These are phyloP conservation scores for Lateolabrax maculatus DNA, from an alignment of 2,797 vertebrate species.

Conservation along the genomic window DNA sequence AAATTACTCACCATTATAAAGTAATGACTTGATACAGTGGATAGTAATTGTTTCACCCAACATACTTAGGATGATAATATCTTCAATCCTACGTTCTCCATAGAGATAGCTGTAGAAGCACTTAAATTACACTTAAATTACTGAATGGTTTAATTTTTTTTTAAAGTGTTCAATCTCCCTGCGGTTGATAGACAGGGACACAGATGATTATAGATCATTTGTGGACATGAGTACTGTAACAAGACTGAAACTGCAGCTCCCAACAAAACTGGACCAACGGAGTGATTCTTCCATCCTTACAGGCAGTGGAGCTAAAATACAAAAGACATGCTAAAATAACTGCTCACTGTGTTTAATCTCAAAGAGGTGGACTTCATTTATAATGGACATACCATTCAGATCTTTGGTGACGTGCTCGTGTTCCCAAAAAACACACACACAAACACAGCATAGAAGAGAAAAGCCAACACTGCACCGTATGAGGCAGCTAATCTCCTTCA, in stretches of 20 bases:
- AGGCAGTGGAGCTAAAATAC: not conserved
- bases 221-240: not conserved
- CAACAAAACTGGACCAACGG: not conserved
- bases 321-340: not conserved
- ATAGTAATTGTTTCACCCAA: conserved; percentile 37
- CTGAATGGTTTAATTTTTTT: not conserved
- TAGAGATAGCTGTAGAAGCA: not conserved
- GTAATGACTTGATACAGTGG: conserved; percentile 20
- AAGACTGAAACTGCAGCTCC: not conserved
- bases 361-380: not conserved
- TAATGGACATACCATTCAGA: not conserved
- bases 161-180: not conserved
- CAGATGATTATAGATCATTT: conserved; percentile 14
- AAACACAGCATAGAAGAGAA: conserved; percentile 16
- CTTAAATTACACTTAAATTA: not conserved
- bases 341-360: not conserved
- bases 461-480: not conserved
- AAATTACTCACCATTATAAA: conserved; percentile 42
- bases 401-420: not conserved
- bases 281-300: not conserved
- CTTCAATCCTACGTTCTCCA: not conserved
- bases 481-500: conserved; percentile 43
- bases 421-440: conserved; percentile 1
- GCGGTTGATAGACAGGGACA: not conserved
- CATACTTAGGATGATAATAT: conserved; percentile 9